Conservation (phyloP, 2,888 invertebrate species). For the Drosophila lacicola region DNA sequence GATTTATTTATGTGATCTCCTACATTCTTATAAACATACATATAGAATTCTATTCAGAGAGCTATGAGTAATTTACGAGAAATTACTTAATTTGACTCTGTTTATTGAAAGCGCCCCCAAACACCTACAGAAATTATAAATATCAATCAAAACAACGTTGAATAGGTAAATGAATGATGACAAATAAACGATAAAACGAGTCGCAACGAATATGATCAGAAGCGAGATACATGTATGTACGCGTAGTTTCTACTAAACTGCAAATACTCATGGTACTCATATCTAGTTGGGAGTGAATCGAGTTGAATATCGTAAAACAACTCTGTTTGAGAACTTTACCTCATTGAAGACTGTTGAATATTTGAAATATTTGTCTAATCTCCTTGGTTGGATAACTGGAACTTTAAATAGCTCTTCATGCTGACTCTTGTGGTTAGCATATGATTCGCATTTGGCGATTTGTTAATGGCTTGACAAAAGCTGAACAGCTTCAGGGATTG, state of each 20-base stretch:
- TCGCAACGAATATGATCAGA: slow-evolving; percentile 14
- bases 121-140: slow-evolving; percentile 2
- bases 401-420: slow-evolving; percentile 40
- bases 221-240: neutral
- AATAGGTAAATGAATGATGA: slow-evolving; percentile 1
- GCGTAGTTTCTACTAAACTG: too few relatives aligned
- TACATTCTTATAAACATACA: neutral
- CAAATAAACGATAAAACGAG: slow-evolving; percentile 10
- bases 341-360: slow-evolving; percentile 28
- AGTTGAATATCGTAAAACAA: neutral
- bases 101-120: slow-evolving; percentile 1
- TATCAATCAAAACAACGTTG: slow-evolving; percentile 16
- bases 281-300: too few relatives aligned
- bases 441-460: slow-evolving; percentile 35
- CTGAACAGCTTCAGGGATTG: slow-evolving; percentile 29
- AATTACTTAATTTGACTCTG: neutral
- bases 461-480: slow-evolving; percentile 15
- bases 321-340: slow-evolving; percentile 20
- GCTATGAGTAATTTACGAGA: neutral
- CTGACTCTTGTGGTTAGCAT: slow-evolving; percentile 23
- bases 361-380: slow-evolving; percentile 31
- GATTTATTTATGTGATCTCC: too few relatives aligned
- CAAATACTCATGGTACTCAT: too few relatives aligned
- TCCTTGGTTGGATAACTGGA: slow-evolving; percentile 30
- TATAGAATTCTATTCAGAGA: neutral